Evolutionary conservation across 2,113 vertebrate species (phyloP), one percentile per base, ranked within the genome.

Genomic region (Uria lomvia): DNA sequence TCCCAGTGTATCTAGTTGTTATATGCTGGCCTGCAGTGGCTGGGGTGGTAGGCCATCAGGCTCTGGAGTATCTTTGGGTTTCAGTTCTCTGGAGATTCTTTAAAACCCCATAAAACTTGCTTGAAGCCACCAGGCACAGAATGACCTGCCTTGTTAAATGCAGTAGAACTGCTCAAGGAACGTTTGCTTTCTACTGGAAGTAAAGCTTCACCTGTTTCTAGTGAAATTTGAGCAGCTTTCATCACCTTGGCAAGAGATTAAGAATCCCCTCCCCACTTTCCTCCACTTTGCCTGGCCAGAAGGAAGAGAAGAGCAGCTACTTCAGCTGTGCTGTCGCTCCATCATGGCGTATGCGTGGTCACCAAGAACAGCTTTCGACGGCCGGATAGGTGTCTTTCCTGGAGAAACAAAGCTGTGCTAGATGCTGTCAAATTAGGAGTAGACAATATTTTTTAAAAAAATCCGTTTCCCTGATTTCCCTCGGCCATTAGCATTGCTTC

Each of bases 401-500:
- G 26, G 20, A 77, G 47, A 88, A 90, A 90, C 18, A 9, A 87
- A 87, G 8, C 52, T 84, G 26, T 55, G 22, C 45, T 55, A 55
- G 23, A n/a, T 16, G n/a, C 27, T 29, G 30, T 50, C 74, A 83
- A 49, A 91, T 55, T 26, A 81, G 9, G 13, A 56, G 27, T 26
- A 77, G 40, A 60, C 4, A 20, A 56, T 17, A 3, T 12, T 49
- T 40, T 62, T 71, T 30, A 32, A 72, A 52, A 85, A 86, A 16
- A 49, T 8, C 19, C 1, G 32, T 58, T 76, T 72, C 17, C 32
- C 15, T 36, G 15, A 5, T 87, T 88, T 88, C 13, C 24, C 71
- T 14, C 0, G 0, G 14, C 52, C 8, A 49, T 43, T 73, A 38
- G 34, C 8, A 24, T 29, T 86, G 9, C 18, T 52, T 14, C 36